Percentiles rank a stretch among this genome's conserved stretches.
Conservation (phyloP, 2,797 vertebrate species). For the Galago senegalensis region DNA sequence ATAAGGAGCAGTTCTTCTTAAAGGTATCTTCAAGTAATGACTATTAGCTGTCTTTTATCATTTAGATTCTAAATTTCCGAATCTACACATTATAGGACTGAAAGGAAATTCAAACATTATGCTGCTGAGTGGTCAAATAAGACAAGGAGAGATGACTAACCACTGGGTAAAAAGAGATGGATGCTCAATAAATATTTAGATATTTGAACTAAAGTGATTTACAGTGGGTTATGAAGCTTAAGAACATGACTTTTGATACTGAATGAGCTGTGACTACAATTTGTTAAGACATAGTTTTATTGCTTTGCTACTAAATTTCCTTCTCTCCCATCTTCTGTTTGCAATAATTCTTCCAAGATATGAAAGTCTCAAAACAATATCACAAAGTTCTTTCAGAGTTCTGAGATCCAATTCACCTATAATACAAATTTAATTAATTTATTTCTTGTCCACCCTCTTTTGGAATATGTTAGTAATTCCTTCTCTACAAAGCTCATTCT, state of each 20-base stretch:
- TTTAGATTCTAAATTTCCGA: background rate
- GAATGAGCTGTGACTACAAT: background rate
- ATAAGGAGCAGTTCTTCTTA: background rate
- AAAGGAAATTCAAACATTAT: constrained; percentile 18
- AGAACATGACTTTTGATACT: background rate
- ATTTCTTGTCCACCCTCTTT: background rate
- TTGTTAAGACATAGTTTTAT: background rate
- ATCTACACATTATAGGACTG: background rate
- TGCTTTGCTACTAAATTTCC: constrained; percentile 17
- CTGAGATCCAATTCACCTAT: constrained; percentile 7
- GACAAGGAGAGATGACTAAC: constrained; percentile 4
- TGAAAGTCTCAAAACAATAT: background rate
- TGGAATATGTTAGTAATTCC: background rate
- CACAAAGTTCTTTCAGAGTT: background rate
- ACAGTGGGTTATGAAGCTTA: background rate
- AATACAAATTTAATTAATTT: background rate
- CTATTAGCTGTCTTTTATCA: constrained; percentile 1
- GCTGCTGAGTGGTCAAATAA: background rate
- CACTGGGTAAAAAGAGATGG: constrained; percentile 19
- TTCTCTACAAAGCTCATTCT: constrained; percentile 1
- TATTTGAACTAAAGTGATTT: constrained; percentile 41
- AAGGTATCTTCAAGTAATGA: background rate
- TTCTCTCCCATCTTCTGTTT: constrained; percentile 14
- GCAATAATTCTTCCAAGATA: constrained; percentile 22
- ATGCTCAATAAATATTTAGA: constrained; percentile 3